These are phyloP conservation scores for Odontamblyopus lacepedii DNA, from an alignment of 2,797 vertebrate genomes.

Conservation along the genomic window DNA sequence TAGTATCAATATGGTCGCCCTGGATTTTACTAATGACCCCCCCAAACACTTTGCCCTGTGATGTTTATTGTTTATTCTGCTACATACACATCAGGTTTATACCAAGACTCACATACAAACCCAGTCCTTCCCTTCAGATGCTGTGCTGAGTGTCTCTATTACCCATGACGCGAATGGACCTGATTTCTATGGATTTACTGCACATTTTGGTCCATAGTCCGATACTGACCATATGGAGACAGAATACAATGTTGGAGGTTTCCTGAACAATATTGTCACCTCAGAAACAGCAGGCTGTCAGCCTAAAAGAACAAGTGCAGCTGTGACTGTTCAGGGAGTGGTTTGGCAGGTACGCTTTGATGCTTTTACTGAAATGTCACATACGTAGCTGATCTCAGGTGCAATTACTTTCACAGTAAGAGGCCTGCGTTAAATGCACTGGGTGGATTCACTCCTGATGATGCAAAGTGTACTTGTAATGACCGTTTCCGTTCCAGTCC, in stretches of 20 bases:
- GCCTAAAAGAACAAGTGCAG: slow-evolving; percentile 38
- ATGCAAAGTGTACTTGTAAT: slow-evolving; percentile 51
- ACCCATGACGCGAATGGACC: too few relatives aligned
- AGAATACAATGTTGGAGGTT: not conserved
- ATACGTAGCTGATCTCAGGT: slow-evolving; percentile 62
- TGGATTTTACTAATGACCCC: not conserved
- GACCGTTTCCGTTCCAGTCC: slow-evolving; percentile 39
- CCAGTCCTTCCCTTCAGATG: not conserved
- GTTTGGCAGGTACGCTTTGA: slow-evolving; percentile 39
- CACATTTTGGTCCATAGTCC: not conserved
- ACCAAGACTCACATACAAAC: not conserved
- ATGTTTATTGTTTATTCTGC: not conserved
- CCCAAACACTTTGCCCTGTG: not conserved
- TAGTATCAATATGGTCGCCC: not conserved
- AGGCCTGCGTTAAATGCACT: slow-evolving; percentile 63
- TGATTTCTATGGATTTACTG: not conserved
- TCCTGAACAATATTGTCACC: slow-evolving; percentile 16
- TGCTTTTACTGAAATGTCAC: slow-evolving; percentile 84
- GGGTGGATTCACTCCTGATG: slow-evolving; percentile 49
- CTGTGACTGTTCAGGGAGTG: slow-evolving; percentile 32
- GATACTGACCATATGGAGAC: not conserved
- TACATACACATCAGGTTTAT: not conserved
- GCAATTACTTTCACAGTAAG: slow-evolving; percentile 71
- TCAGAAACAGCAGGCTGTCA: slow-evolving; percentile 23
- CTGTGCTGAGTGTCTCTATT: not conserved